phyloP scores from a whole-genome alignment of 1,140 invertebrate genomes.

The Uloborus diversus region DNA sequence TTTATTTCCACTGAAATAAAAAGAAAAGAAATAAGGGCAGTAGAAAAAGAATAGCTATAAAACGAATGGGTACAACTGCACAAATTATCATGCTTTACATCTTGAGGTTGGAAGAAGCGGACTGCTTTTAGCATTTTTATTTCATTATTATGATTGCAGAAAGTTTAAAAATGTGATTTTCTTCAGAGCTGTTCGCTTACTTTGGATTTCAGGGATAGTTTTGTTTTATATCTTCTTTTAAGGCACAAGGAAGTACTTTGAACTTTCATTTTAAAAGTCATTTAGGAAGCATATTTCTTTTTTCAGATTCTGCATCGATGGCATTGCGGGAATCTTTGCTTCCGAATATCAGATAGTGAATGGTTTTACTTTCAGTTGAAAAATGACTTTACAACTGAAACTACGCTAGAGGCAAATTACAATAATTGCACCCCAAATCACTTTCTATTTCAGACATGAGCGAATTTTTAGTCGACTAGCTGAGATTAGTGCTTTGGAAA shows the following conservation, averaged over 20 bases:
- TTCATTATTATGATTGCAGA: neutral
- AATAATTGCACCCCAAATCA: too few species aligned
- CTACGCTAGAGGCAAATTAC: too few species aligned
- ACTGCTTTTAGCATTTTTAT: neutral
- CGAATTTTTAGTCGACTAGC: too few species aligned
- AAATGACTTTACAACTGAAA: too few species aligned
- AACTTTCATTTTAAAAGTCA: slow-evolving; percentile 26
- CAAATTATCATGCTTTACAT: neutral
- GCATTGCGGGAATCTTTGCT: too few species aligned
- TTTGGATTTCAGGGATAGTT: neutral
- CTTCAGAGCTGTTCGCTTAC: slow-evolving; percentile 6
- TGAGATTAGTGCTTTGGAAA: too few species aligned
- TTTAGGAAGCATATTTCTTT: slow-evolving; percentile 10
- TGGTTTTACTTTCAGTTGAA: too few species aligned
- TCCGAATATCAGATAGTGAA: too few species aligned
- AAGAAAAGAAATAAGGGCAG: neutral
- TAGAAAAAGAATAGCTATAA: neutral
- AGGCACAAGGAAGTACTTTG: slow-evolving; percentile 20
- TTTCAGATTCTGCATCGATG: too few species aligned
- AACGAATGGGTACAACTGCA: neutral
- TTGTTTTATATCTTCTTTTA: slow-evolving; percentile 2
- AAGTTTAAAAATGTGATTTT: slow-evolving; percentile 23
- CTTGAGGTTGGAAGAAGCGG: neutral
- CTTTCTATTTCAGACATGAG: too few species aligned
- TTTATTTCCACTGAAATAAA: neutral